Percentiles rank a stretch among this genome's conserved stretches.
These are phyloP conservation scores for Julus scanicus DNA, from an alignment of 2,888 invertebrate genomes.

Conservation along the genomic window DNA sequence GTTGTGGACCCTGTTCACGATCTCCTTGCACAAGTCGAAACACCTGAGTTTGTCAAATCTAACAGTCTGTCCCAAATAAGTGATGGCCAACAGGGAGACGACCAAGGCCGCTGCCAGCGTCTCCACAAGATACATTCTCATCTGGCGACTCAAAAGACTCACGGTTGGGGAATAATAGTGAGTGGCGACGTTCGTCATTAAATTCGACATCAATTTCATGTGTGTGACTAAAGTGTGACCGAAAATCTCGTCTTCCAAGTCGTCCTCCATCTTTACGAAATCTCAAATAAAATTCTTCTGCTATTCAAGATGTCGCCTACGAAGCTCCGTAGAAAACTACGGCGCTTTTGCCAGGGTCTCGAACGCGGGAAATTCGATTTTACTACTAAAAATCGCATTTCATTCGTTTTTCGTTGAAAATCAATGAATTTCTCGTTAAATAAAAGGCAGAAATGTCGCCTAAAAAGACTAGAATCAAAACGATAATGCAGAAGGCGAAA, in stretches of 20 bases:
- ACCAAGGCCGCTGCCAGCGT: constrained; percentile 78
- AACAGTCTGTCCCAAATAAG: constrained; percentile 56
- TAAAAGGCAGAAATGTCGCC: too few relatives aligned
- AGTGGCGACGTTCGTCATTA: constrained; percentile 81
- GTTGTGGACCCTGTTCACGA: constrained; percentile 55
- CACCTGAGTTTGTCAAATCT: constrained; percentile 54
- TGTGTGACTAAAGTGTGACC: constrained; percentile 89
- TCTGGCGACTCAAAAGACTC: constrained; percentile 80
- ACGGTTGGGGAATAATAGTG: constrained; percentile 78
- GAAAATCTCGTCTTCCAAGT: constrained; percentile 86
- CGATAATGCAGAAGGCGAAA: too few relatives aligned
- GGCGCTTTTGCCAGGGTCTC: too few relatives aligned
- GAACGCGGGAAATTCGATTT: too few relatives aligned
- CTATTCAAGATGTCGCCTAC: too few relatives aligned
- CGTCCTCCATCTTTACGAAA: constrained; percentile 82
- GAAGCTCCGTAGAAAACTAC: too few relatives aligned
- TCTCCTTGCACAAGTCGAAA: constrained; percentile 19
- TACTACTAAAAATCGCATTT: too few relatives aligned
- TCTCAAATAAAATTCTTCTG: too few relatives aligned
- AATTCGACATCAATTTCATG: constrained; percentile 84
- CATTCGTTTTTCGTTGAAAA: too few relatives aligned
- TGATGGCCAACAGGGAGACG: constrained; percentile 68
- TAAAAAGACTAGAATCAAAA: too few relatives aligned
- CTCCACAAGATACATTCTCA: constrained; percentile 84
- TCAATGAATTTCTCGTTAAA: too few relatives aligned